Evolutionary conservation across 1,140 invertebrate genomes (phyloP).

Genomic region (Belonocnema kinseyi): DNA sequence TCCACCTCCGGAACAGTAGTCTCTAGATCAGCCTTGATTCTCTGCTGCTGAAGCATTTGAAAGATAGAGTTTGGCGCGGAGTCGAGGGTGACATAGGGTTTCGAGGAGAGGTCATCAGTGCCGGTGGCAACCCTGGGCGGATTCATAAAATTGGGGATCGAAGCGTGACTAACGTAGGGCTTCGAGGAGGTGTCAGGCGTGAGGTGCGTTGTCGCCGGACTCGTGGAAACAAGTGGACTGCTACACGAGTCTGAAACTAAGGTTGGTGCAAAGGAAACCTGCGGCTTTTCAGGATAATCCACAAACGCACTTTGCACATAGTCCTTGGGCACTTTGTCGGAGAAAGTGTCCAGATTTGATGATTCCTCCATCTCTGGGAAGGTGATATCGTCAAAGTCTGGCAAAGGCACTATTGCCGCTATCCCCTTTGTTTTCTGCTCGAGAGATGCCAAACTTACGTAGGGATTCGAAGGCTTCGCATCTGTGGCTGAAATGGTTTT

Average conservation of each 20-base stretch:
- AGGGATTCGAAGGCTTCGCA: constrained; percentile 52
- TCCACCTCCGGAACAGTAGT: constrained; percentile 16
- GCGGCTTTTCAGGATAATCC: constrained; percentile 51
- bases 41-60: constrained; percentile 58
- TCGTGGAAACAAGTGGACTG: constrained; percentile 51
- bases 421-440: constrained; percentile 57
- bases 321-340: constrained; percentile 50
- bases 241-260: constrained; percentile 42
- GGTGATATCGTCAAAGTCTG: constrained; percentile 46
- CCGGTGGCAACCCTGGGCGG: neutral
- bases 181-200: constrained; percentile 46
- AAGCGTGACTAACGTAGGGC: constrained; percentile 62
- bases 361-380: constrained; percentile 43
- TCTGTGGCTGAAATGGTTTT: constrained; percentile 43
- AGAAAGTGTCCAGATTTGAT: neutral
- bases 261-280: constrained; percentile 34
- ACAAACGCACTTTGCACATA: constrained; percentile 63
- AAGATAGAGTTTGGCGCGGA: constrained; percentile 50
- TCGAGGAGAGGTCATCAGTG: constrained; percentile 13
- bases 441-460: constrained; percentile 59
- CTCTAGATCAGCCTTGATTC: constrained; percentile 6
- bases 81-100: constrained; percentile 55
- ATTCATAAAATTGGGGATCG: constrained; percentile 56
- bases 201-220: constrained; percentile 31
- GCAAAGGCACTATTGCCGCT: constrained; percentile 36